A percentile compares a stretch with the other conserved stretches of the same genome.
Conservation (phyloP, 2,888 invertebrate genomes). For the Autographa gamma region DNA sequence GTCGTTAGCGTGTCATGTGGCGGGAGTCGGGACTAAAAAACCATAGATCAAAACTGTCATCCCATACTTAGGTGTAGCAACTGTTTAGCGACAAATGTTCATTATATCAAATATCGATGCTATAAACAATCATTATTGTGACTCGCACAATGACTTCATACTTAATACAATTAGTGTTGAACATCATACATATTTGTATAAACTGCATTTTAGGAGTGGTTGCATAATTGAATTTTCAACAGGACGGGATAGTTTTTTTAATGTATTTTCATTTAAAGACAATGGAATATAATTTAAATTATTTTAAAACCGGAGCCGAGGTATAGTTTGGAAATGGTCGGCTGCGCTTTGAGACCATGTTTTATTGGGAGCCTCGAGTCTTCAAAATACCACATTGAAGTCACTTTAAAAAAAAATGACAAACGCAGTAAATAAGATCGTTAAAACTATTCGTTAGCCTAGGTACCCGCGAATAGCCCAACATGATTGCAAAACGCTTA, state of each 20-base stretch:
- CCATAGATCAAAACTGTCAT: slow-evolving; percentile 6
- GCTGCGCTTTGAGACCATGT: too few species aligned
- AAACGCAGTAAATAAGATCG: not conserved
- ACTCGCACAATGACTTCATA: not conserved
- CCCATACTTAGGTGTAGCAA: slow-evolving; percentile 2
- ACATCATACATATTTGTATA: not conserved
- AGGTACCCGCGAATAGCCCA: not conserved
- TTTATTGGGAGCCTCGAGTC: too few species aligned
- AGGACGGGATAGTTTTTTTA: too few species aligned
- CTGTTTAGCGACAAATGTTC: slow-evolving; percentile 1
- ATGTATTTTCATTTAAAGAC: too few species aligned
- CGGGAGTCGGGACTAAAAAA: slow-evolving; percentile 6
- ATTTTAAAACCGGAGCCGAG: too few species aligned
- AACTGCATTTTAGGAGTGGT: not conserved
- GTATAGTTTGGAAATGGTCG: too few species aligned
- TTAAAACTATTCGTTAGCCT: not conserved
- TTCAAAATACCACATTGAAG: not conserved
- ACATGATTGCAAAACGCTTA: not conserved
- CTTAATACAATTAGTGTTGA: slow-evolving; percentile 2
- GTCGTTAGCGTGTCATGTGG: not conserved
- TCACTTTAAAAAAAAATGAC: not conserved
- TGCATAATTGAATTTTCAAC: not conserved
- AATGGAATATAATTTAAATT: too few species aligned
- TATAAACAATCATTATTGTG: not conserved
- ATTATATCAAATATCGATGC: not conserved